Base-by-base conservation (phyloP, 1,140 invertebrate species). In the Trichonephila clavata region DNA sequence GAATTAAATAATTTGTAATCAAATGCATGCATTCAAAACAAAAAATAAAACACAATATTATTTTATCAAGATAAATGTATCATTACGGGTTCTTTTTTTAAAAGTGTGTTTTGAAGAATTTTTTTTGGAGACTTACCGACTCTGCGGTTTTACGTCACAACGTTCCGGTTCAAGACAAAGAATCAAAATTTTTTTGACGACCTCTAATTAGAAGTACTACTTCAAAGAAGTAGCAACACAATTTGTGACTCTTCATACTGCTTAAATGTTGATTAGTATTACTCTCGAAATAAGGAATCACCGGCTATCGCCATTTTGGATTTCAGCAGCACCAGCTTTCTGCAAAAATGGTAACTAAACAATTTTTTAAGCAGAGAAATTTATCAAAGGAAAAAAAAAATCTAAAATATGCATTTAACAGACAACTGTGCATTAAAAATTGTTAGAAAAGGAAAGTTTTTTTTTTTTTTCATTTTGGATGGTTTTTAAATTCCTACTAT, bases 81-180 rank as follows among this genome's bases (percentile, higher is more conserved):
- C 68, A 77, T 3, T 77, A 32, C 68, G 68, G 27, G 60, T 21
- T 32, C 68, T 77, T 32, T 77, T 77, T 27, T 32, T 50, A 50
- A 77, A 77, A 27, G 68, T 27, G 24, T 7, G 27, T 77, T 77
- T 77, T 77, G 68, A 77, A 16, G 16, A 77, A n/a, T 1, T 27
- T 39, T 6, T 20, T 16, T 18, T 32, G 27, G 27, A 77, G 71
- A 77, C 71, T 32, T 39, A 77, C 71, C 27, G 71, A 77, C 71
- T 77, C 32, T 39, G 71, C 71, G 71, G 71, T 77, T 77, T 77
- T 77, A 77, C 71, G 71, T 77, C 71, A 77, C 71, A 77, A 32
- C 71, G 24, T 77, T 77, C 27, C 71, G 71, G 24, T 77, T 77
- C 71, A 16, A 27, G 27, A 77, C 71, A 77, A 77, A 77, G 71